phyloP scores from a whole-genome alignment of 2,888 invertebrate species.

The Temnothorax ravouxi region DNA sequence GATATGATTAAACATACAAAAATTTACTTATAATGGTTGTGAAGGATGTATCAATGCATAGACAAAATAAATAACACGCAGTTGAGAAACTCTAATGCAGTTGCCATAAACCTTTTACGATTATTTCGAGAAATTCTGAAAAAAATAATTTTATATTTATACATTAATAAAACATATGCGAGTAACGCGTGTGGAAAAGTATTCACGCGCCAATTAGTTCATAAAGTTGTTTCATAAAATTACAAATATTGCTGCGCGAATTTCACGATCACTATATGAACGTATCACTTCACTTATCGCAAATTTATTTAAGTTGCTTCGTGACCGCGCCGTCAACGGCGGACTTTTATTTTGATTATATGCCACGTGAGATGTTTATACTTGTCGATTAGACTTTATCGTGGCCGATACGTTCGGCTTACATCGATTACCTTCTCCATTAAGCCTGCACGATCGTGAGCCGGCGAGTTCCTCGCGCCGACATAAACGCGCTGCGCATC shows the following conservation, averaged over 20 bases:
- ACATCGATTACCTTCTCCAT: conserved; percentile 38
- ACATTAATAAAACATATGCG: not conserved
- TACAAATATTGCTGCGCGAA: not conserved
- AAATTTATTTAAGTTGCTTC: conserved; percentile 30
- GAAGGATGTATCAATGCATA: no score
- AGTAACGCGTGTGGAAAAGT: not conserved
- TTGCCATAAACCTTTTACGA: not conserved
- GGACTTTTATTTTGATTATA: conserved; percentile 9
- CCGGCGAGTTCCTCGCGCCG: conserved; percentile 10
- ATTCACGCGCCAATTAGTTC: not conserved
- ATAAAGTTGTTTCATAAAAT: not conserved
- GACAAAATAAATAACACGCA: not conserved
- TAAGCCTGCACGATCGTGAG: conserved; percentile 36
- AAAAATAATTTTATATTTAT: not conserved
- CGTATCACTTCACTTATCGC: not conserved
- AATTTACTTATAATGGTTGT: no score
- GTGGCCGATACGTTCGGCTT: conserved; percentile 29
- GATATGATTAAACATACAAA: no score
- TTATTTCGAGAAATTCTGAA: not conserved
- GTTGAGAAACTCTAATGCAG: not conserved
- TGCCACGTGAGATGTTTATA: conserved; percentile 36
- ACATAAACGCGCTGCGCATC: conserved; percentile 76
- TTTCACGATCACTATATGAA: not conserved
- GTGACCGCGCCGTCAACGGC: not conserved
- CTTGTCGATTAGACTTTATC: conserved; percentile 53